Conservation (phyloP, 2,888 invertebrate species). For the Resseliella maxima region DNA sequence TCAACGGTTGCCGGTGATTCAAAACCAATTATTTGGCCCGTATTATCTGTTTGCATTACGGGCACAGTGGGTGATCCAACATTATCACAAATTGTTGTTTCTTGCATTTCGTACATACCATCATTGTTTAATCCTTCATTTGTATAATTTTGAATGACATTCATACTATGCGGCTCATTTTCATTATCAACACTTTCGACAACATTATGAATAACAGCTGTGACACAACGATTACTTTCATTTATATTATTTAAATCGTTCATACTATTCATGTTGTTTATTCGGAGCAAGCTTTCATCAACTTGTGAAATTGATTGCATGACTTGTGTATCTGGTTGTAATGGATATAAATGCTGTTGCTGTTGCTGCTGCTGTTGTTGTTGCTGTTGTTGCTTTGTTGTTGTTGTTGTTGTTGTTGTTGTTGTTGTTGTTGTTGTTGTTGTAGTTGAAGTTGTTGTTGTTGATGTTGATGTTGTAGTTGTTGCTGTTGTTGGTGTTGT, state of each 20-base stretch:
- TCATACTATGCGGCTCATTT: conserved; percentile 13
- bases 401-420: neutral
- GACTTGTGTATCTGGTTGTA: neutral
- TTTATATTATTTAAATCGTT: neutral
- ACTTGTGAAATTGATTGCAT: neutral
- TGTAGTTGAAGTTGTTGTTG: neutral
- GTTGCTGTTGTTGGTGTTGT: neutral
- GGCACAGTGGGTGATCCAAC: conserved; percentile 40
- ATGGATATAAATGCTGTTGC: neutral
- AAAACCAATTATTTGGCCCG: conserved; percentile 30
- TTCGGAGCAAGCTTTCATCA: neutral
- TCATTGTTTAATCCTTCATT: neutral
- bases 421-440: neutral
- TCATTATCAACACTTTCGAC: neutral
- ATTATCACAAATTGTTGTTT: conserved; percentile 15
- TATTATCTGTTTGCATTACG: conserved; percentile 1
- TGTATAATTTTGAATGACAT: conserved; percentile 29
- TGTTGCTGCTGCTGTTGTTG: neutral
- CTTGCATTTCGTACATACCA: neutral
- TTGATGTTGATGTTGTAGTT: neutral
- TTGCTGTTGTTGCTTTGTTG: no score
- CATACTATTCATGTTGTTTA: neutral
- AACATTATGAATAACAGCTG: neutral
- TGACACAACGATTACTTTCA: neutral
- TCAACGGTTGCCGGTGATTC: conserved; percentile 54